A percentile compares a stretch with the other conserved stretches of the same genome.
Evolutionary conservation across 2,888 invertebrate species (phyloP).

Genomic region (Prostheceraeus crozeri): DNA sequence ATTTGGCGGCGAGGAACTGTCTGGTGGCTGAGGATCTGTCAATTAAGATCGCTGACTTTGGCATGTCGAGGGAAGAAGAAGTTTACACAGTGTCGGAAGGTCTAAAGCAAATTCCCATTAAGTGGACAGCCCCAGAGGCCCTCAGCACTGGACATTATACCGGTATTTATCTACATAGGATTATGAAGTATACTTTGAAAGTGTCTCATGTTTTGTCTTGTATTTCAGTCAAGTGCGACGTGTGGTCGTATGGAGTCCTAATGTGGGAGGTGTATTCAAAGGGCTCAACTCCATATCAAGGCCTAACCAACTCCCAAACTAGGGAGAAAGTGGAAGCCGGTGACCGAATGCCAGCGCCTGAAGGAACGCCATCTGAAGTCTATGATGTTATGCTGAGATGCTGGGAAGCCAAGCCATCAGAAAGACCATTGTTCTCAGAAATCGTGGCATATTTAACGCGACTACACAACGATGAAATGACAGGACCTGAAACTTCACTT

Average conservation of each 20-base stretch:
- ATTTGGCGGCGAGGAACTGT: slow-evolving; percentile 88
- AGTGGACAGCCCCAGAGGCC: slow-evolving; percentile 96
- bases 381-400: too few relatives aligned
- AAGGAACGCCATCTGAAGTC: too few relatives aligned
- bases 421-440: slow-evolving; percentile 64
- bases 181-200: background rate
- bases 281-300: slow-evolving; percentile 84
- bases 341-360: too few relatives aligned
- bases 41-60: slow-evolving; percentile 94
- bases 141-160: slow-evolving; percentile 71
- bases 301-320: slow-evolving; percentile 84
- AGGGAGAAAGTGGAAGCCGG: slow-evolving; percentile 86
- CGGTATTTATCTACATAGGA: too few relatives aligned
- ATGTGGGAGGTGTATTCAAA: slow-evolving; percentile 93
- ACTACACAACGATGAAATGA: too few relatives aligned
- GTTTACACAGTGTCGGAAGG: slow-evolving; percentile 93
- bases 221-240: slow-evolving; percentile 70
- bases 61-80: slow-evolving; percentile 92
- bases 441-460: too few relatives aligned
- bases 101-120: slow-evolving; percentile 95
- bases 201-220: background rate
- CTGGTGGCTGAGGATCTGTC: slow-evolving; percentile 69
- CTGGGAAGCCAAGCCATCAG: background rate
- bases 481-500: too few relatives aligned
- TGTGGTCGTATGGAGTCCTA: slow-evolving; percentile 90